Base-by-base conservation (phyloP, 1,140 invertebrate genomes). In the Bathynomus jamesi region DNA sequence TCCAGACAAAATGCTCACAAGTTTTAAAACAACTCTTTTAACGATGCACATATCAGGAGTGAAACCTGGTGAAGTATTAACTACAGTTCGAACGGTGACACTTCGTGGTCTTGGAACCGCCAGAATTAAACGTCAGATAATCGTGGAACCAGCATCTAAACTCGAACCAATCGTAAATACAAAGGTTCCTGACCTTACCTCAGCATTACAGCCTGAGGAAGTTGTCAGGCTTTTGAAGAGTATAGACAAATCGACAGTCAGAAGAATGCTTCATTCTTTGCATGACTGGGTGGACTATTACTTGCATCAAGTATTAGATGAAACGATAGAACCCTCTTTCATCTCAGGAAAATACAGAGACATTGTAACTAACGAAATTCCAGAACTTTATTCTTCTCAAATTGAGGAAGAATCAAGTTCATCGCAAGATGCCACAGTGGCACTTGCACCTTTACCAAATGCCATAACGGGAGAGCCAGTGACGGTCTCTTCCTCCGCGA, bases 1-100 rank as follows among this genome's bases (percentile, higher is more conserved):
- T 32, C 32, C 24, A 25, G 70, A 64, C 31, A 62, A 2, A 64
- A 67, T 40, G 53, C 60, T 27, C 25, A 21, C 11, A 13, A 67
- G 65, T 53, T 30, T 46, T 1, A 67, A 61, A 17, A 76, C 71
- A 28, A 76, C 75, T 2, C 66, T 76, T 10, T 32, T 76, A 25
- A 76, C 75, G 3, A 76, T 76, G 75, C 72, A 73, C 30, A 68
- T 76, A n/a, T 73, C 71, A 29, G 75, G 75, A 17, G 65, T 71
- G 4, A 71, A 65, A 25, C 75, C 75, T 1, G 75, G 75, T 0
- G 68, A 76, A 32, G 71, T 76, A 28, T 61, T 30, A 25, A 76
- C 72, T 11, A 71, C 71, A 27, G 25, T 73, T 8, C 65, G 67
- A n/a, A 76, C 75, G 0, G 65, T 76, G n/a, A 67, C 70, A n/a